Base-by-base conservation (phyloP, 2,888 invertebrate genomes). In the Drosophila ustulata region DNA sequence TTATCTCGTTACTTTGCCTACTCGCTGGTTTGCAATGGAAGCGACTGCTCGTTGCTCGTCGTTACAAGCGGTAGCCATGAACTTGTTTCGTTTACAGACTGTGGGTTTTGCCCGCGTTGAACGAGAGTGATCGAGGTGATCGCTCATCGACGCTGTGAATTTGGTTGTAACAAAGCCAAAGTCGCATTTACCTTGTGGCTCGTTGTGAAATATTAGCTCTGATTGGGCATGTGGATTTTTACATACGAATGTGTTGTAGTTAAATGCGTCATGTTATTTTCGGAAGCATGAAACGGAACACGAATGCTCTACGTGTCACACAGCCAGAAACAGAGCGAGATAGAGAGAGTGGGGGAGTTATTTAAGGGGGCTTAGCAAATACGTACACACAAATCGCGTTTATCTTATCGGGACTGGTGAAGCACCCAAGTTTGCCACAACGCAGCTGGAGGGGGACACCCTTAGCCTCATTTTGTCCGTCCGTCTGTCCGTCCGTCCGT, bases 341-440 rank as follows among this genome's bases (percentile, higher is more conserved):
- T 13, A 8, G 8, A 1, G 8, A 1, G 7, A 25, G 25, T 4
- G 37, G 28, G n/a, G 13, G 6, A 23, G 56, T 51, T 50, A 43
- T 28, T 43, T 32, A 23, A 5, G 47, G 26, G 37, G 62, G 46
- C 53, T 66, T 47, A 53, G 50, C 63, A 74, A 78, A 78, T 74
- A 74, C 50, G 39, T 56, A 18, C 32, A 74, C 39, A 69, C 59
- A 61, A 77, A 67, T 74, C 65, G 69, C 52, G 58, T 62, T 76
- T 76, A 76, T 76, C 76, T 76, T 76, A 76, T 76, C 75, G 45
- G 18, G n/a, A 50, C 52, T 62, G 72, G 77, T 77, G 77, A 66
- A 64, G 59, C 67, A 67, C 59, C 56, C 62, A 30, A 58, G 32
- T 49, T 49, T 47, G 59, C 30, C 30, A 41, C 37, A 37, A 25